Evolutionary conservation across 2,113 vertebrate genomes (phyloP), one percentile per base, ranked within the genome.

Genomic region (Erythrolamprus reginae): DNA sequence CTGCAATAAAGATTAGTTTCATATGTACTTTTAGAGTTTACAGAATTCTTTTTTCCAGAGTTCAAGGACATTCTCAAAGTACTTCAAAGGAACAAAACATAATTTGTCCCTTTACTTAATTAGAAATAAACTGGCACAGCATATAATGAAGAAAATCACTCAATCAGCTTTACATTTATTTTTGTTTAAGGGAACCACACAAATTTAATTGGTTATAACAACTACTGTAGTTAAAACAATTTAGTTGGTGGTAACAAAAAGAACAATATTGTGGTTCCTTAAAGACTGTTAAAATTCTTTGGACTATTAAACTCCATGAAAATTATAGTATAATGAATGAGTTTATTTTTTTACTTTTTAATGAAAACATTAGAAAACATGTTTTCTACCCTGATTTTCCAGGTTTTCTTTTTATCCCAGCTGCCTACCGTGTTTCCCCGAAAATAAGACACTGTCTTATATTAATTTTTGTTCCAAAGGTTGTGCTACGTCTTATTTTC

Each of bases 1-100:
- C 85, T 23, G 51, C 70, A 91, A 87, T n/a, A 12, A 7, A 88
- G 28, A 88, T 94, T 33, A 8, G 70, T 91, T 84, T 47, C 4
- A 84, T 82, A 4, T 93, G 3, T 0, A 0, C 45, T 5, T 1
- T 42, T 26, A 12, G 38, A 0, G 55, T 82, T 88, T 23, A 86
- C 53, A 24, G 86, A 38, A 13, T 23, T 42, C 7, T 5, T 19
- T 53, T 56, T 10, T 53, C 58, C 58, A 82, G 91, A 65, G 55
- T 84, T 42, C 3, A 21, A 77, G 33, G 17, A 77, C 38, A 77
- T 77, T 77, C 17, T 21, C 70, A 77, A 77, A 77, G 17, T 21
- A 23, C 33, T 3, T 77, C 70, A 77, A 42, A 77, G 33, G 33
- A 42, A 21, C 33, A 42, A 77, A 77, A 77, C 21, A 77, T 77